These are phyloP conservation scores for Agriopis aurantiaria DNA, from an alignment of 2,888 invertebrate species.

Conservation along the genomic window DNA sequence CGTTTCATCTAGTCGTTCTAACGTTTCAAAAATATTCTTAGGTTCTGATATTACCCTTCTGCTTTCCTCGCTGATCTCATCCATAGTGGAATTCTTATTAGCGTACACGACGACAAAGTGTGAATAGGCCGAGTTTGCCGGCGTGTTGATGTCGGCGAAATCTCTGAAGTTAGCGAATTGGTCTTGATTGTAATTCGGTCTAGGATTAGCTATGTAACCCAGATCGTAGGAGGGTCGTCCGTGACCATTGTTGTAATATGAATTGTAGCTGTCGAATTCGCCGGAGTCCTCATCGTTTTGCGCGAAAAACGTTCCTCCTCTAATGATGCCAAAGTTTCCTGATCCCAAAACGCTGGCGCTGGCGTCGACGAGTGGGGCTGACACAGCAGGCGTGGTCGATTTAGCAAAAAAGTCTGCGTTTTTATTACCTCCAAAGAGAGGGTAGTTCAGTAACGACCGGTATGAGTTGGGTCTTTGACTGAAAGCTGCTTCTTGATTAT, in stretches of 20 bases:
- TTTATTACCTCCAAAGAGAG: slow-evolving; percentile 73
- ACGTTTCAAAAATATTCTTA: slow-evolving; percentile 94
- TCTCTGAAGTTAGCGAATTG: slow-evolving; percentile 96
- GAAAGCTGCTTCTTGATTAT: slow-evolving; percentile 87
- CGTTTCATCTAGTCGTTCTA: slow-evolving; percentile 89
- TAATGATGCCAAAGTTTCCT: slow-evolving; percentile 94
- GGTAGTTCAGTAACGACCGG: slow-evolving; percentile 79
- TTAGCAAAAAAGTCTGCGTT: slow-evolving; percentile 75
- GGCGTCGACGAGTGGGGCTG: slow-evolving; percentile 78
- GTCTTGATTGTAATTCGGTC: slow-evolving; percentile 91
- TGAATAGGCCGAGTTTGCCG: slow-evolving; percentile 92
- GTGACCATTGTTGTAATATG: slow-evolving; percentile 89
- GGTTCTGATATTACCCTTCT: slow-evolving; percentile 84
- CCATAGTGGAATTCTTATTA: slow-evolving; percentile 90
- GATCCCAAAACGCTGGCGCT: slow-evolving; percentile 90
- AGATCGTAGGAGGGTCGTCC: slow-evolving; percentile 89
- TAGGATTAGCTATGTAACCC: slow-evolving; percentile 89
- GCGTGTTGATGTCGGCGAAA: slow-evolving; percentile 95
- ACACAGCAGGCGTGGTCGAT: slow-evolving; percentile 65
- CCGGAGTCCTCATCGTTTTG: slow-evolving; percentile 88
- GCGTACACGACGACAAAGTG: slow-evolving; percentile 94
- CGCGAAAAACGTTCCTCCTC: slow-evolving; percentile 94
- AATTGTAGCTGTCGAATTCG: slow-evolving; percentile 87
- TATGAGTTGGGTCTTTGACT: slow-evolving; percentile 87
- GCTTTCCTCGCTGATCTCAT: slow-evolving; percentile 80